Percentiles rank a stretch among this genome's conserved stretches.
phyloP scores from a whole-genome alignment of 2,888 invertebrate genomes.

The Acanthosoma haemorrhoidale region DNA sequence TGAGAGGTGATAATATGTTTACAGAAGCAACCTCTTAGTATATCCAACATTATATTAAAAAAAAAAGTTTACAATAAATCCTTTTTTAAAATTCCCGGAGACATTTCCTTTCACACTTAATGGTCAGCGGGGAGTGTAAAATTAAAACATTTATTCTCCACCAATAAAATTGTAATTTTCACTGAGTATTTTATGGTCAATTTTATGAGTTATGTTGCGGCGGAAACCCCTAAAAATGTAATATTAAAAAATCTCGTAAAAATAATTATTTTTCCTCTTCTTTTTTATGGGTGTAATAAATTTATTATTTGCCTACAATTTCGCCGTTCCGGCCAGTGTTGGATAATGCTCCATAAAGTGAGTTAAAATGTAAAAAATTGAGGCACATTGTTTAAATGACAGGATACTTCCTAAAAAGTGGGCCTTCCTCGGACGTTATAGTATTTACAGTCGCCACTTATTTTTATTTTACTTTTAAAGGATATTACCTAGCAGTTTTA shows the following conservation, averaged over 20 bases:
- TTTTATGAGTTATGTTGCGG: slow-evolving; percentile 27
- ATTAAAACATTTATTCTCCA: slow-evolving; percentile 27
- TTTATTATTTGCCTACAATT: slow-evolving; percentile 28
- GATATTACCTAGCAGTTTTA: no score
- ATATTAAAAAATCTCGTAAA: slow-evolving; percentile 25
- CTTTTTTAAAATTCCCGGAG: no score
- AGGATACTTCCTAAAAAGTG: background rate
- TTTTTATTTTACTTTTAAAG: no score
- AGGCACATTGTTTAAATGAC: background rate
- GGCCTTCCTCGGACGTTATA: no score
- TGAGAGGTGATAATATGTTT: no score
- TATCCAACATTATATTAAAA: no score
- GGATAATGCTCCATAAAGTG: slow-evolving; percentile 22
- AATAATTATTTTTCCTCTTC: slow-evolving; percentile 20
- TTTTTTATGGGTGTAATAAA: slow-evolving; percentile 27
- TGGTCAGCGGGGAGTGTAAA: slow-evolving; percentile 23
- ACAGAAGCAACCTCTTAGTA: no score
- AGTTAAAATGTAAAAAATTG: slow-evolving; percentile 19
- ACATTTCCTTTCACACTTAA: slow-evolving; percentile 4
- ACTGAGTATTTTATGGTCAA: slow-evolving; percentile 30
- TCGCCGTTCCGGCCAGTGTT: background rate
- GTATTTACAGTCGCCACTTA: no score
- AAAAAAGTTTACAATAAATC: no score
- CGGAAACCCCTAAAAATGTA: slow-evolving; percentile 27
- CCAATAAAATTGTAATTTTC: slow-evolving; percentile 30